phyloP scores from a whole-genome alignment of 2,113 vertebrate species.

The Aramus guarauna region DNA sequence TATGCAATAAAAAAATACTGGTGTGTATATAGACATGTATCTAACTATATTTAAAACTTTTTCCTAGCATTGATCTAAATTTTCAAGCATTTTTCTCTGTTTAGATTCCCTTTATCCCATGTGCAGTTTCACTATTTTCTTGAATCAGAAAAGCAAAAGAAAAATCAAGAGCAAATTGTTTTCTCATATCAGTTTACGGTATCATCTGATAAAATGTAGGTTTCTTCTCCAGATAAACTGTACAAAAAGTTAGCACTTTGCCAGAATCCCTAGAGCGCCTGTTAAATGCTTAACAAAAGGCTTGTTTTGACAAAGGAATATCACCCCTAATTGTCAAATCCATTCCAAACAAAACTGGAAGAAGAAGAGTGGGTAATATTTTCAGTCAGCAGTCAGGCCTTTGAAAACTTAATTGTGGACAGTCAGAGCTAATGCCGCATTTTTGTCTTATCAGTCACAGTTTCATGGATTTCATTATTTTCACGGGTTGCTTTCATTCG shows the following conservation, averaged over 20 bases:
- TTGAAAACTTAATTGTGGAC: conserved; percentile 61
- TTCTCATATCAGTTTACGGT: conserved; percentile 51
- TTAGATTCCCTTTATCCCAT: neutral
- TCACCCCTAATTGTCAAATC: conserved; percentile 64
- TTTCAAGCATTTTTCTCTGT: neutral
- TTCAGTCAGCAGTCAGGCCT: conserved; percentile 67
- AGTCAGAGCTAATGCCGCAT: conserved; percentile 9
- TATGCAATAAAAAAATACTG: neutral
- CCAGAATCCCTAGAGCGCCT: conserved; percentile 30
- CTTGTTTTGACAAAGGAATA: conserved; percentile 68
- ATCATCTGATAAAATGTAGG: conserved; percentile 62
- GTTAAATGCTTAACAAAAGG: conserved; percentile 62
- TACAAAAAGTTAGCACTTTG: conserved; percentile 63
- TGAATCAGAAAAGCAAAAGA: neutral
- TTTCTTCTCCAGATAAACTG: conserved; percentile 61
- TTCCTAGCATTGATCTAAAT: neutral
- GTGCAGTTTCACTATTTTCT: neutral
- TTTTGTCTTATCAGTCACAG: neutral
- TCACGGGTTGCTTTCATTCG: neutral
- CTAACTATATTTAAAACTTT: neutral
- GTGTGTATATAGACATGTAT: neutral
- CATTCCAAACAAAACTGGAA: conserved; percentile 64
- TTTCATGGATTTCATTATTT: neutral
- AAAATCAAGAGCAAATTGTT: conserved; percentile 4
- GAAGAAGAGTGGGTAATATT: conserved; percentile 53